Conservation (phyloP, 1,140 invertebrate species). For the Steinernema khuongi region DNA sequence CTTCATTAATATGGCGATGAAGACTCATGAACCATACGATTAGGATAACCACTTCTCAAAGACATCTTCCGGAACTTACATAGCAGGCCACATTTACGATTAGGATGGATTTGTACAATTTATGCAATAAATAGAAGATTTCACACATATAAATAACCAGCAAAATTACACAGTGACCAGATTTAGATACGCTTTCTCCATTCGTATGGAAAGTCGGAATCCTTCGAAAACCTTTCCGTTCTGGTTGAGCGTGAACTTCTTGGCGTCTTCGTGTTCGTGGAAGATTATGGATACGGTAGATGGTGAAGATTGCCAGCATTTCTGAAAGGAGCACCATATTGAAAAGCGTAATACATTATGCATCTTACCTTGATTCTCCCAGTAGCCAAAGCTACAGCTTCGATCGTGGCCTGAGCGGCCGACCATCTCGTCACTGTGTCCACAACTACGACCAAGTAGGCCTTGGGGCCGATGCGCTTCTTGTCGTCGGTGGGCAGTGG, state of each 20-base stretch:
- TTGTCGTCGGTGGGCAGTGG: background rate
- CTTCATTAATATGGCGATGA: no score
- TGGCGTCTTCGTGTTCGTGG: conserved; percentile 4
- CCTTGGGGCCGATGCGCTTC: background rate
- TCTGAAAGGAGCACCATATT: background rate
- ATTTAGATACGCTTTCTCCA: background rate
- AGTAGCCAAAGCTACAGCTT: background rate
- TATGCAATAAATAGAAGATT: no score
- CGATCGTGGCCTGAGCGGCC: background rate
- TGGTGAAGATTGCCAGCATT: background rate
- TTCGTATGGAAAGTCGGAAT: background rate
- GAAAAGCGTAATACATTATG: background rate
- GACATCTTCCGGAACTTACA: no score
- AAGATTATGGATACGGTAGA: background rate
- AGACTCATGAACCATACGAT: no score
- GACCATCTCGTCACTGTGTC: background rate
- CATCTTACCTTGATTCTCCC: conserved; percentile 6
- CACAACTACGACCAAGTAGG: conserved; percentile 1
- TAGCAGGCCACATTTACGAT: no score
- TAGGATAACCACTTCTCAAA: no score
- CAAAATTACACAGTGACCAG: background rate
- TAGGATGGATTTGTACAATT: no score
- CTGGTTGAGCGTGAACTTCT: background rate
- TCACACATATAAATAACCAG: no score
- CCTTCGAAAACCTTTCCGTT: background rate